Evolutionary conservation across 2,888 invertebrate species (phyloP), one percentile per base, ranked within the genome.

Genomic region (Salticus scenicus): DNA sequence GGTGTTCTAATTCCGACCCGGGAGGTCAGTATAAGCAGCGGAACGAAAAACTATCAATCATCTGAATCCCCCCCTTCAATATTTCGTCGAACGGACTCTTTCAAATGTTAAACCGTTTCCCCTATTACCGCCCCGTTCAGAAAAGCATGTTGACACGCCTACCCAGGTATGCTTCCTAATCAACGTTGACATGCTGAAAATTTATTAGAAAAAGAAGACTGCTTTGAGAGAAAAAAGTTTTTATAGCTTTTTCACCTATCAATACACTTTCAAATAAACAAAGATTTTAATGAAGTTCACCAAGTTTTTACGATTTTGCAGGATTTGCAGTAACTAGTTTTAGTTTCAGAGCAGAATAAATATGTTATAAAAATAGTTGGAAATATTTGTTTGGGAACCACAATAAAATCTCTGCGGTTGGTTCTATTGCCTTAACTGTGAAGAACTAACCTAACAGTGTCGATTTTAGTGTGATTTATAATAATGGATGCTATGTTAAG

Each of bases 31-130:
- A 27, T 70, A 64, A 76, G 64, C 67, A 47, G 69, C 74, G 74
- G 63, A 82, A 82, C 82, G 70, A 57, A 77, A 69, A 66, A 71
- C 77, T 69, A 84, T 84, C 73, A 66, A 84, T 84, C 83, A 84
- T 73, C 33, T 57, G 27, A 31, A 28, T 37, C 57, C 70, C 78
- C 57, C 57, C 57, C 57, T 57, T 24, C 57, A 57, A 57, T 57
- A 57, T 57, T 57, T 57, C 57, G 57, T 57, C 57, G 57, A 57
- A 57, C 57, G 24, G 57, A 57, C 42, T 47, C n/a, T 47, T 17
- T 47, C 42, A 17, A 17, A 5, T 47, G 42, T 47, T 47, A 47
- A 47, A 47, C 10, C 42, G 42, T 47, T 47, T 47, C 42, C 42
- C 42, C 42, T 17, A 5, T 17, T 2, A 42, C 17, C 14, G 47